These are phyloP conservation scores for Crotophaga sulcirostris DNA, from an alignment of 2,113 vertebrate genomes.

Conservation along the genomic window DNA sequence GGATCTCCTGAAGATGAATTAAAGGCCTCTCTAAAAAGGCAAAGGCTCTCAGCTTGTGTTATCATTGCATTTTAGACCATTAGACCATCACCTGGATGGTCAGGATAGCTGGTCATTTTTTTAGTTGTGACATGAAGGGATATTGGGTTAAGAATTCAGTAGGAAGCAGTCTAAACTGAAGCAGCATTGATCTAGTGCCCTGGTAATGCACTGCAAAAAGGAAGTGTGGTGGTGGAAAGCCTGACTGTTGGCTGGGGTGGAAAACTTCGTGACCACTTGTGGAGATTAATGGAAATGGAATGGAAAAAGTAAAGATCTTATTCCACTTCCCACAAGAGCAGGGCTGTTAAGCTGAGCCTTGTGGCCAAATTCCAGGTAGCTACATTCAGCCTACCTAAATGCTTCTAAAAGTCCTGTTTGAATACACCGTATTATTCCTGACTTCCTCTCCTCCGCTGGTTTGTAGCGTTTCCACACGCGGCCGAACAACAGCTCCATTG, in stretches of 20 bases:
- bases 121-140: fast-evolving
- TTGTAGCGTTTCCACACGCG: background rate
- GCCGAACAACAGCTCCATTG: conserved; percentile 56
- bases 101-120: background rate
- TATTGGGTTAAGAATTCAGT: background rate
- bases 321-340: conserved; percentile 48
- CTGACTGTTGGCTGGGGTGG: conserved; percentile 1
- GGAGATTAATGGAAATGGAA: conserved; percentile 56
- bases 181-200: background rate
- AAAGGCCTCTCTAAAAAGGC: background rate
- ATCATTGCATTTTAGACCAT: background rate
- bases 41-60: background rate
- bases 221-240: conserved; percentile 7
- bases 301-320: conserved; percentile 59
- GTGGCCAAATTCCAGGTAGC: conserved; percentile 61
- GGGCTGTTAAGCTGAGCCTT: conserved; percentile 43
- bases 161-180: conserved; percentile 19
- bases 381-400: conserved; percentile 59
- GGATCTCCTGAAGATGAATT: background rate
- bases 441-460: conserved; percentile 44
- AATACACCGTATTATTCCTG: conserved; percentile 40
- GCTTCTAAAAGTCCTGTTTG: conserved; percentile 52
- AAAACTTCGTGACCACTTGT: conserved; percentile 57
- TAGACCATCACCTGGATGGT: background rate
- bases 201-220: background rate